These are phyloP conservation scores for Glaucomys volans DNA, from an alignment of 2,113 vertebrate species.

Conservation along the genomic window DNA sequence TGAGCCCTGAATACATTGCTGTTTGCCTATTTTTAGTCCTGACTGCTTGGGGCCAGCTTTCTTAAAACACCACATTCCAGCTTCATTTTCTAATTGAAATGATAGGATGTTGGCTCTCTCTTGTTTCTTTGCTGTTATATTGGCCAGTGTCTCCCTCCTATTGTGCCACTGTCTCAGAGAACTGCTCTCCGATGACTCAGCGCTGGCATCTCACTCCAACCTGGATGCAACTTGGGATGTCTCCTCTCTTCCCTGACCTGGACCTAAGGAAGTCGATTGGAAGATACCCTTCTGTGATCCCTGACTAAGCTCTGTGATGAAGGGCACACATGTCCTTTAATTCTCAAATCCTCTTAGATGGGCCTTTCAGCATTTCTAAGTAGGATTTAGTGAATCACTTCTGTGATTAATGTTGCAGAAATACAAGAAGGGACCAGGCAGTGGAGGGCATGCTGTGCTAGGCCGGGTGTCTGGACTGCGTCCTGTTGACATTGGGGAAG, in stretches of 20 bases:
- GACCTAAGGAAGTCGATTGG: background rate
- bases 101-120: background rate
- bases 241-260: background rate
- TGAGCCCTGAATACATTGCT: background rate
- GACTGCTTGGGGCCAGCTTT: background rate
- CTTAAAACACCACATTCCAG: background rate
- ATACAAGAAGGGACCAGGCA: background rate
- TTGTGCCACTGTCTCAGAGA: background rate
- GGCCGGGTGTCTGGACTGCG: background rate
- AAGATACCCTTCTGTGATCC: background rate
- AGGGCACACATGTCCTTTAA: background rate
- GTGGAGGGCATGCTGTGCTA: background rate
- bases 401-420: background rate
- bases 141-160: background rate
- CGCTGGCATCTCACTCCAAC: background rate
- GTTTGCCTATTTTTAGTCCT: background rate
- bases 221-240: background rate
- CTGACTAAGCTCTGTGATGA: background rate
- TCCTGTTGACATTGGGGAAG: background rate
- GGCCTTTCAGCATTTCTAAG: slow-evolving; percentile 20
- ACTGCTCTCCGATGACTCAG: background rate
- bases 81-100: background rate
- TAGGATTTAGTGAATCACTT: background rate
- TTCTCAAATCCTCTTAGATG: slow-evolving; percentile 34
- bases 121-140: background rate